Evolutionary conservation across 2,113 vertebrate genomes (phyloP).

Genomic region (Phalacrocorax carbo): DNA sequence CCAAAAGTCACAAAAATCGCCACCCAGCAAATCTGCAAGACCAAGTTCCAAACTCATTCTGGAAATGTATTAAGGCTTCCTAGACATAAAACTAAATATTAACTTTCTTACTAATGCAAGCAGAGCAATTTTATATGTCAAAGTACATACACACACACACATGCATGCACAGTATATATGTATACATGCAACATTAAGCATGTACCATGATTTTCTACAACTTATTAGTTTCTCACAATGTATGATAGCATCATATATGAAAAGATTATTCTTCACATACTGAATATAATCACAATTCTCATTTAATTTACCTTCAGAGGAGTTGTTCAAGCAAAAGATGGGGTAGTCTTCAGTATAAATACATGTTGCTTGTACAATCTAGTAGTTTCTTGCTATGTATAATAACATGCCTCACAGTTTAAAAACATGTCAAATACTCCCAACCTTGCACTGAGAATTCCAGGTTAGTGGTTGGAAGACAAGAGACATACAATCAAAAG

Average conservation of each 20-base stretch:
- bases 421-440: not conserved
- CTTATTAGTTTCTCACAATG: not conserved
- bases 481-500: not conserved
- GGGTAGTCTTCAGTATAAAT: not conserved
- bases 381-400: not conserved
- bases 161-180: accelerated
- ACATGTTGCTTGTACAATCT: not conserved
- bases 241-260: not conserved
- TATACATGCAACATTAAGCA: not conserved
- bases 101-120: not conserved
- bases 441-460: not conserved
- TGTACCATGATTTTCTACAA: not conserved
- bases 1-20: not conserved
- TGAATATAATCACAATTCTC: not conserved
- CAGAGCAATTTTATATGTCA: not conserved
- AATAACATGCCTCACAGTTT: not conserved
- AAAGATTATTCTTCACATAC: not conserved
- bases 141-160: not conserved
- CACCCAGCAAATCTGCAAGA: not conserved
- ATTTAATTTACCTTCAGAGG: not conserved
- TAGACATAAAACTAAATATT: constrained; percentile 19
- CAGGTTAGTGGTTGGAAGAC: not conserved
- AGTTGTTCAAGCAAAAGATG: not conserved
- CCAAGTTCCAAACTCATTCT: constrained; percentile 4
- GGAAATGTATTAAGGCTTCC: not conserved